Evolutionary conservation across 2,888 invertebrate genomes (phyloP).

Genomic region (Epirrhoe alternata): DNA sequence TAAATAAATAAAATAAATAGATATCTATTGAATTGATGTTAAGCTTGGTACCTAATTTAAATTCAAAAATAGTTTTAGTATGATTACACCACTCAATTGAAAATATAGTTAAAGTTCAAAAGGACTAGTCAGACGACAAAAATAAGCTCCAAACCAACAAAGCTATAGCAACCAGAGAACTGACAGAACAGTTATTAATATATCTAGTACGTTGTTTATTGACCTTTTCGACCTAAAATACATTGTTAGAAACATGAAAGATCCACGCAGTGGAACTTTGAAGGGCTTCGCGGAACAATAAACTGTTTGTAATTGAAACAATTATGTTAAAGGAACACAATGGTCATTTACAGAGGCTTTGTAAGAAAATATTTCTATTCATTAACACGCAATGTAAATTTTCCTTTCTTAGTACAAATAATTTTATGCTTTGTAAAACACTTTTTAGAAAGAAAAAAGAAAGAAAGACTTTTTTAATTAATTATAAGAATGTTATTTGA

Average conservation of each 20-base stretch:
- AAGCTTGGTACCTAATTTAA: no score
- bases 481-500: background rate
- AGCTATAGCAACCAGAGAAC: no score
- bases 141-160: background rate
- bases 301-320: background rate
- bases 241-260: background rate
- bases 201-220: no score
- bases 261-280: background rate
- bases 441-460: background rate
- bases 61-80: no score
- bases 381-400: background rate
- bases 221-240: background rate
- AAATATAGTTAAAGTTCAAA: no score
- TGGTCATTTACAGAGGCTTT: background rate
- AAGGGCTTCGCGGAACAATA: background rate
- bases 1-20: no score
- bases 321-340: constrained; percentile 3
- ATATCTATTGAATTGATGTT: no score
- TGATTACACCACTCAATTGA: no score
- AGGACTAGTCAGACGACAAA: no score
- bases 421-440: background rate
- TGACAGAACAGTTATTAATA: no score
- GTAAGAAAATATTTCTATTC: background rate
- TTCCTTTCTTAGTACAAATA: background rate
- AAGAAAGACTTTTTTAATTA: no score